Conservation (phyloP, 2,797 vertebrate species). For the Anabas testudineus region DNA sequence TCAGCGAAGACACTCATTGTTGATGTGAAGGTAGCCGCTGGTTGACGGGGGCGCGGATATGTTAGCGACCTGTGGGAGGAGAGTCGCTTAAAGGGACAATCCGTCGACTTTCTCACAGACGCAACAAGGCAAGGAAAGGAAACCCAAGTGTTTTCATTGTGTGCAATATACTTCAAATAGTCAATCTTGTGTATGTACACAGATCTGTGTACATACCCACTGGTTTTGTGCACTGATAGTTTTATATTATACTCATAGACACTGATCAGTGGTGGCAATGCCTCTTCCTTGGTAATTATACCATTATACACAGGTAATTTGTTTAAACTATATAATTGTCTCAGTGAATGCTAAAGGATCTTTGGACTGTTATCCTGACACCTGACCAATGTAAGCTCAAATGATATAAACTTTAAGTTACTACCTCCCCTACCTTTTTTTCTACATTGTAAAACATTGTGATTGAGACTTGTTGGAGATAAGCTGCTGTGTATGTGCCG, state of each 20-base stretch:
- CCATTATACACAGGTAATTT: no score
- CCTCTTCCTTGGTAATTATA: no score
- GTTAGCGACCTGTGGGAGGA: slow-evolving; percentile 67
- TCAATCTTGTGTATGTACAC: no score
- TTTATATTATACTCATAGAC: no score
- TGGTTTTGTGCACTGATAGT: no score
- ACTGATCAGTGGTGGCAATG: no score
- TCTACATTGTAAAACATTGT: no score
- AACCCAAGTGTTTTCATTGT: not conserved
- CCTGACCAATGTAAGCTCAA: not conserved
- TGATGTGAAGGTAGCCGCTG: slow-evolving; percentile 71
- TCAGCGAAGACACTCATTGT: slow-evolving; percentile 75
- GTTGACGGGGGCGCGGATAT: slow-evolving; percentile 65
- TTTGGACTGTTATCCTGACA: not conserved
- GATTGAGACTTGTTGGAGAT: not conserved
- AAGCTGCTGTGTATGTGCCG: not conserved
- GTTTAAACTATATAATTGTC: no score
- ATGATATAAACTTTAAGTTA: not conserved
- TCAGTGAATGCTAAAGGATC: not conserved
- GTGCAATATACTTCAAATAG: not conserved
- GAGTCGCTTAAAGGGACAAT: slow-evolving; percentile 74
- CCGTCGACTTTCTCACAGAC: not conserved
- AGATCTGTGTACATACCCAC: no score
- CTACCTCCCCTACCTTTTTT: no score
- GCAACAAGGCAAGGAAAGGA: not conserved